Base-by-base conservation (phyloP, 2,113 vertebrate species). In the Phalacrocorax pelagicus region DNA sequence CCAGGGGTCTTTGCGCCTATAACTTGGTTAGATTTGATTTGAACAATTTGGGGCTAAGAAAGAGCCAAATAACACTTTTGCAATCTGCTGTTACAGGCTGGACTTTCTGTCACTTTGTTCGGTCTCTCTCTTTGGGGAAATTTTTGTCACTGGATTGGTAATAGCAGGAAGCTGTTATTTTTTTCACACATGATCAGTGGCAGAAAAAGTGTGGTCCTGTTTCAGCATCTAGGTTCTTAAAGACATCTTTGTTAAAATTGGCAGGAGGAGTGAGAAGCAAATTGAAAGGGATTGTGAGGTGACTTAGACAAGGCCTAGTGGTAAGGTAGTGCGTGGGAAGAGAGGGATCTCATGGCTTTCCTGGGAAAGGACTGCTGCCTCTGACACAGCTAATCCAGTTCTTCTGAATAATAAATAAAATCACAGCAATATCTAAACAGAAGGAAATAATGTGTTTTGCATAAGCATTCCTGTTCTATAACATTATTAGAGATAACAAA, bases 111-210 rank as follows among this genome's bases (percentile, higher is more conserved):
- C 71, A 12, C 66, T 92, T 82, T 34, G 46, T 71, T 77, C 26
- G 3, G 49, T 42, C 34, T 63, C 27, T 51, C 54, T 86, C 70
- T 85, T 81, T 30, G 29, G 73, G 38, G 54, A 36, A 59, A 17
- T 54, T 86, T 95, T 91, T 90, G 90, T 94, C 67, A 18, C 47
- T 0, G 6, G 72, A 9, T 79, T 91, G 72, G 88, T 86, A 63
- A 71, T 86, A 86, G 72, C 80, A 93, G 75, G 93, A 93, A 91
- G 82, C 65, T 90, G 81, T 96, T 94, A 61, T 84, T 88, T 93
- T 92, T 87, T 87, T 93, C 72, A 61, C 87, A 94, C 70, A 17
- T 88, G 54, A 91, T 80, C 91, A 92, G 54, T 62, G 90, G 87
- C 55, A 63, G 73, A 79, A 91, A 78, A 80, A 30, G 27, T 34